These are phyloP conservation scores for Lasioglossum calceatum DNA, from an alignment of 2,888 invertebrate genomes.

Conservation along the genomic window DNA sequence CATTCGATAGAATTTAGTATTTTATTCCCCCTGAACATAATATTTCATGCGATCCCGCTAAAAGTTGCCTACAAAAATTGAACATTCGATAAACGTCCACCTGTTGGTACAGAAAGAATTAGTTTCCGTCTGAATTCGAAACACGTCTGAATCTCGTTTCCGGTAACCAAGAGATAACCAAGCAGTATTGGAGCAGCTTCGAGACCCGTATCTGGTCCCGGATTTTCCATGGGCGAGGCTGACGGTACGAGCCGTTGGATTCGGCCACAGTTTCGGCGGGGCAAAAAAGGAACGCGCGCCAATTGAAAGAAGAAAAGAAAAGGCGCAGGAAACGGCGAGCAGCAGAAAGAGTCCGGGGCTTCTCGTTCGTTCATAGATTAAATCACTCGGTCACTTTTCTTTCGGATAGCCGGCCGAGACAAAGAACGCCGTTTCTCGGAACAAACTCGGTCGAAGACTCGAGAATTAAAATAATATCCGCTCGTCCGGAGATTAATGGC, in stretches of 20 bases:
- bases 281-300: conserved; percentile 64
- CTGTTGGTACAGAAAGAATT: too few species aligned
- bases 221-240: conserved; percentile 43
- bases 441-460: conserved; percentile 74
- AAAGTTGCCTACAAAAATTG: too few species aligned
- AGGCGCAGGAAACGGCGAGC: conserved; percentile 52
- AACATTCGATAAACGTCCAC: too few species aligned
- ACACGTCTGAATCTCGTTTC: not conserved
- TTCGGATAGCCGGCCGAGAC: conserved; percentile 76
- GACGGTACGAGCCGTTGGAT: conserved; percentile 16
- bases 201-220: not conserved
- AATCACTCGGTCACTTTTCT: conserved; percentile 79
- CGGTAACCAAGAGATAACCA: too few species aligned
- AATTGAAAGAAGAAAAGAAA: conserved; percentile 55
- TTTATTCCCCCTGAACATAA: too few species aligned
- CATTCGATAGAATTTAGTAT: too few species aligned
- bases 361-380: conserved; percentile 72
- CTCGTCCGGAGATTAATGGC: conserved; percentile 81
- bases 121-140: too few species aligned
- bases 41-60: too few species aligned
- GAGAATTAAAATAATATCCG: conserved; percentile 82
- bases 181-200: not conserved
- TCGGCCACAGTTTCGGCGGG: conserved; percentile 42
- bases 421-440: conserved; percentile 80
- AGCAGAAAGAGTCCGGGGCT: conserved; percentile 60